These are phyloP conservation scores for Ophioderma brevispina DNA, from an alignment of 35 echinoderm and acorn worm species.

Conservation along the genomic window DNA sequence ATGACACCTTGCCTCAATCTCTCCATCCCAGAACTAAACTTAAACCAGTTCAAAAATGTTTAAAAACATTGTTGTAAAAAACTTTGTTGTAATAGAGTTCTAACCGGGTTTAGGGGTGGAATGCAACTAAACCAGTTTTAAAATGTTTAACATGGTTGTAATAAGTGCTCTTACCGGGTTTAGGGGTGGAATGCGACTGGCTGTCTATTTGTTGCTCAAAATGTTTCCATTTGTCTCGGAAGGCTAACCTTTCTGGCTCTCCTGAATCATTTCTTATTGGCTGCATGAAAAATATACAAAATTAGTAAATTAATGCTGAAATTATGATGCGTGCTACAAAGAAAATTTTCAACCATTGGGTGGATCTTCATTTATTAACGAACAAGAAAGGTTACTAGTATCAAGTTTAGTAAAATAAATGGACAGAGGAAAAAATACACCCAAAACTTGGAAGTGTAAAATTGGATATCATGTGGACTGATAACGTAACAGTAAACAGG, in stretches of 20 bases:
- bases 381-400: not conserved
- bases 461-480: too few relatives aligned
- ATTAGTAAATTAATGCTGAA: not conserved
- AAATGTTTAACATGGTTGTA: slow-evolving; percentile 41
- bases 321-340: not conserved
- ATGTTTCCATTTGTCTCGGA: slow-evolving; percentile 94
- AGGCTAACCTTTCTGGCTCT: slow-evolving; percentile 70
- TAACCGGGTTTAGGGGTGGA: slow-evolving; percentile 85
- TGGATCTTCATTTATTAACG: not conserved
- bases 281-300: not conserved
- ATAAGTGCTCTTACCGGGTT: slow-evolving; percentile 71
- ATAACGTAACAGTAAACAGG: too few relatives aligned
- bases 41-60: too few relatives aligned
- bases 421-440: too few relatives aligned
- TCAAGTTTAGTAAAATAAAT: too few relatives aligned
- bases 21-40: too few relatives aligned
- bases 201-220: slow-evolving; percentile 90
- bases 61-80: too few relatives aligned
- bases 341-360: not conserved
- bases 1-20: too few relatives aligned
- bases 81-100: not conserved
- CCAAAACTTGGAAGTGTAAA: too few relatives aligned
- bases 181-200: slow-evolving; percentile 86
- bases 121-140: slow-evolving; percentile 78
- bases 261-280: not conserved